phyloP scores from a whole-genome alignment of 2,888 invertebrate genomes.

The Yponomeuta evonymella region DNA sequence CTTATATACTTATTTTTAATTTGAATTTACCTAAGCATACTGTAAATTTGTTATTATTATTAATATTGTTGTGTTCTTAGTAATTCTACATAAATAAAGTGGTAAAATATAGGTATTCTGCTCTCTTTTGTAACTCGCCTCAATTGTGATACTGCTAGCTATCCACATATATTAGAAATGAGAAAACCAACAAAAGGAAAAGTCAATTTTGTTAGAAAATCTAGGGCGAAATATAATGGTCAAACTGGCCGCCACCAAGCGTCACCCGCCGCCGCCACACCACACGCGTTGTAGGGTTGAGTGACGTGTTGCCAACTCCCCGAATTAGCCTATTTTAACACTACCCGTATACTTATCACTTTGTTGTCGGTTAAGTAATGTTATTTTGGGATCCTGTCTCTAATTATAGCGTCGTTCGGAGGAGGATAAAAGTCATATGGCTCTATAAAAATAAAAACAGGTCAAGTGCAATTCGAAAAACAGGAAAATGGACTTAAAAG shows the following conservation, averaged over 20 bases:
- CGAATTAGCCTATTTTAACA: background rate
- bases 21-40: too few relatives aligned
- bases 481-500: too few relatives aligned
- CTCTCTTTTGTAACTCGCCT: too few relatives aligned
- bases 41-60: too few relatives aligned
- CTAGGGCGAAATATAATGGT: background rate
- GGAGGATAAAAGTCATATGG: background rate
- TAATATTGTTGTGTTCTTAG: too few relatives aligned
- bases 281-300: constrained; percentile 39
- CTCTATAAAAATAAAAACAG: background rate
- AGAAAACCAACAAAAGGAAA: too few relatives aligned
- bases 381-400: background rate
- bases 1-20: too few relatives aligned
- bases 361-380: background rate
- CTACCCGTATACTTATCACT: constrained; percentile 2
- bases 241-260: background rate
- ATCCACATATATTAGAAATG: too few relatives aligned
- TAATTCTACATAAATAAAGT: too few relatives aligned
- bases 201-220: background rate
- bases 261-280: constrained; percentile 23
- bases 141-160: too few relatives aligned
- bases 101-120: too few relatives aligned
- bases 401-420: background rate
- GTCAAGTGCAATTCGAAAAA: background rate
- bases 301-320: background rate